These are phyloP conservation scores for Prosapia bicincta DNA, from an alignment of 2,888 invertebrate species.

Conservation along the genomic window DNA sequence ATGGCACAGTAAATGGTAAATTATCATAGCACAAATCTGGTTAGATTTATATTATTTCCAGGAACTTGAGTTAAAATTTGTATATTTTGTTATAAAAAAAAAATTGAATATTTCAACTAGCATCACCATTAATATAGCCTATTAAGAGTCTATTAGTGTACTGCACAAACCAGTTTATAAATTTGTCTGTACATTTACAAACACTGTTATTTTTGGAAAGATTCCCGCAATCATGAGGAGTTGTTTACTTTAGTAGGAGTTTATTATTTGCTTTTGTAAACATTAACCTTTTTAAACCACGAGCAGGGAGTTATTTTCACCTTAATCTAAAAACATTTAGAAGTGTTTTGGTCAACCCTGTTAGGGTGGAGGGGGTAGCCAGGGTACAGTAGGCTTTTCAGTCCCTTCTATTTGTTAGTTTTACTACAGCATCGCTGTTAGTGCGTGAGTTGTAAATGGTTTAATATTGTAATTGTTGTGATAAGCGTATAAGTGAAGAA, in stretches of 20 bases:
- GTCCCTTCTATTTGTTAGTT: not conserved
- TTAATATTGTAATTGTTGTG: not conserved
- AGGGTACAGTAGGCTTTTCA: not conserved
- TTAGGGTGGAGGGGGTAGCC: not conserved
- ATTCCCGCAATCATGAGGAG: not conserved
- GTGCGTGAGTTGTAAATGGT: not conserved
- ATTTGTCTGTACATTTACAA: not conserved
- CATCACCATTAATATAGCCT: no score
- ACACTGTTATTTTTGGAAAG: not conserved
- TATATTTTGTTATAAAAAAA: no score
- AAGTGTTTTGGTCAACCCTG: not conserved
- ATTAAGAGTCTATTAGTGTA: not conserved
- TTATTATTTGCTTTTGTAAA: not conserved
- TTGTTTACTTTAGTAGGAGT: not conserved
- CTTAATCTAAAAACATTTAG: not conserved
- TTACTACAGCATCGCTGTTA: not conserved
- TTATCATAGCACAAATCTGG: no score
- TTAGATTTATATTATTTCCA: no score
- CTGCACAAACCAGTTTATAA: not conserved
- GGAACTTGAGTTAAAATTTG: no score
- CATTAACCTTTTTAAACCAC: not conserved
- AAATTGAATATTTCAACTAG: no score
- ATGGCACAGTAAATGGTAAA: no score
- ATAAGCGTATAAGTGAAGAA: not conserved
- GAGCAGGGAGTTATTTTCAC: not conserved